A percentile compares a stretch with the other conserved stretches of the same genome.
These are phyloP conservation scores for Linurgus olivaceus DNA, from an alignment of 2,797 vertebrate genomes.

Conservation along the genomic window DNA sequence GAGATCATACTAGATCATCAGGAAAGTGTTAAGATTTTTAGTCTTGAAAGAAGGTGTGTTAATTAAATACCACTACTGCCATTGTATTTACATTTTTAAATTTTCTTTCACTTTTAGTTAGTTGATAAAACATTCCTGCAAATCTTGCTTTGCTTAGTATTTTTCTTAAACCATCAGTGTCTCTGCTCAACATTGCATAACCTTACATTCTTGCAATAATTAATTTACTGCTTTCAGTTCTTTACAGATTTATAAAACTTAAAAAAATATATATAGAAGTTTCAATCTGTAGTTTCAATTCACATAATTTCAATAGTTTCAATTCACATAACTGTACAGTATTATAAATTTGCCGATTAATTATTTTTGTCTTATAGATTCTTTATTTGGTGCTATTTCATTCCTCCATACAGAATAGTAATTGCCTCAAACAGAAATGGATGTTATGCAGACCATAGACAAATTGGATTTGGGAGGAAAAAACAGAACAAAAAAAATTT, in stretches of 20 bases:
- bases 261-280: not conserved
- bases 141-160: not conserved
- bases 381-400: not conserved
- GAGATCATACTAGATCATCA: not conserved
- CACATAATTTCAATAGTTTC: not conserved
- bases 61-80: not conserved
- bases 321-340: not conserved
- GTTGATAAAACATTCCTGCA: not conserved
- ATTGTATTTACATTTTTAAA: not conserved
- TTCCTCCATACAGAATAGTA: not conserved
- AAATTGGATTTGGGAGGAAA: not conserved
- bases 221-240: not conserved
- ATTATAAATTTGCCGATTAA: not conserved
- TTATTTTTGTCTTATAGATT: not conserved
- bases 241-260: not conserved
- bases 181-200: not conserved
- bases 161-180: not conserved
- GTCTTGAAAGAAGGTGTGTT: not conserved
- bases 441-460: not conserved
- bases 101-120: not conserved
- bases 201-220: not conserved
- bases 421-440: not conserved
- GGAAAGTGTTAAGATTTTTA: not conserved
- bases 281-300: not conserved
- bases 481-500: not conserved